Base-by-base conservation (phyloP, 2,888 invertebrate species). In the Cryptocheilus praepositus region DNA sequence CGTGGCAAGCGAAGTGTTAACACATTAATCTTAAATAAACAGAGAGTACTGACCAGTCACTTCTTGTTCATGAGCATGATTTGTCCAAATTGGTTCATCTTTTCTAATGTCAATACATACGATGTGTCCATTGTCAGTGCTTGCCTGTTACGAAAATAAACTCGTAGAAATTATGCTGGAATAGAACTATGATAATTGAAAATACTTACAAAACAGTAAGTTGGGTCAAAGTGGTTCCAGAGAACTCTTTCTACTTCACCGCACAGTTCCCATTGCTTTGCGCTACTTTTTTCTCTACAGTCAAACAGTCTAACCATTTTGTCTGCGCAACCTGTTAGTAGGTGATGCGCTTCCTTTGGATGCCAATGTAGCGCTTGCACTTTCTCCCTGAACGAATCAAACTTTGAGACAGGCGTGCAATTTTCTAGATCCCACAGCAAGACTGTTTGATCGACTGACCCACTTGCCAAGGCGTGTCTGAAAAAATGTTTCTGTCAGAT, bases 371-470 rank as follows among this genome's bases (percentile, higher is more conserved):
- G 83, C 0, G 94, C 91, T 85, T 97, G 97, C 0, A 98, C 94
- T 89, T 96, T 96, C 81, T 96, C 96, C 55, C 92, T 89, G 84
- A 96, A 97, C 43, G 92, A 92, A 62, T 89, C 90, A 5, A 98
- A 90, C 67, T 92, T 94, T 0, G 94, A 94, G 61, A 94, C 95
- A 0, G 96, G 94, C 68, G 90, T 90, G 11, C 94, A 93, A 77
- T 93, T 92, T 79, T 96, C 95, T 84, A 99, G 90, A 89, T 99
- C 98, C 99, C 99, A 99, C 0, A 99, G 88, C 21, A 96, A 90
- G 4, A 96, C 93, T 0, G 95, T 95, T 79, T 92, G 91, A 89
- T 99, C 99, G 0, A 96, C 98, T 0, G 98, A 98, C 0, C 95
- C 97, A 89, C 98, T 98, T 0, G 98, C 98, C 73, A 99, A 86